Evolutionary conservation across 1,140 invertebrate species (phyloP), one percentile per base, ranked within the genome.

Genomic region (Pachypsylla venusta): DNA sequence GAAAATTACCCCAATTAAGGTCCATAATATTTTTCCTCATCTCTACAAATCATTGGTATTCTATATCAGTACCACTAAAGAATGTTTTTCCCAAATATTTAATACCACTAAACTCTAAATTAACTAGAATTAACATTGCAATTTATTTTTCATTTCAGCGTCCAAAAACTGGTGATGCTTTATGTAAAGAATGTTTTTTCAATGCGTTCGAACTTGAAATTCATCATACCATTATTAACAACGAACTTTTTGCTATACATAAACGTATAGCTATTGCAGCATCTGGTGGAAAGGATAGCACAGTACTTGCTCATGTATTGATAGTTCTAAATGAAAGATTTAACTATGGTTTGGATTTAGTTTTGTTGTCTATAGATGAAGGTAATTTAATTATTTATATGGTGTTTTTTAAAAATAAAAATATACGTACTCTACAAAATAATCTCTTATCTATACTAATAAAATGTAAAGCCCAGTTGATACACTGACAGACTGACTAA

Each of bases 251-350:
- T 69, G 81, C 82, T 60, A 75, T 72, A 59, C 92, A 91, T 10
- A 82, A 94, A 66, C 87, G 83, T 61, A 89, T 99, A 20, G 95
- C 94, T 3, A 84, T 99, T 53, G 96, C 89, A 30, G 96, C 95
- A 24, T 97, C 93, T 61, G 96, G 97, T 57, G 97, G 97, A 54
- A 99, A 99, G 79, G 97, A 99, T 73, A 99, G 95, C 0, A 99
- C 97, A 12, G 97, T 99, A 13, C 75, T 99, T 28, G 95, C 88
- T 1, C 84, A 92, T 71, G 80, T 95, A 2, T 71, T 99, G 63
- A 97, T 97, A 73, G 71, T 87, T 2, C 73, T 99, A 2, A 99
- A 99, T 72, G 79, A 94, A 64, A 79, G 85, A 60, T 84, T 98
- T 68, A 75, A 92, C 62, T 99, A 99, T 77, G 89, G 87, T 13